phyloP scores from a whole-genome alignment of 2,888 invertebrate genomes.

The Callimorpha dominula region DNA sequence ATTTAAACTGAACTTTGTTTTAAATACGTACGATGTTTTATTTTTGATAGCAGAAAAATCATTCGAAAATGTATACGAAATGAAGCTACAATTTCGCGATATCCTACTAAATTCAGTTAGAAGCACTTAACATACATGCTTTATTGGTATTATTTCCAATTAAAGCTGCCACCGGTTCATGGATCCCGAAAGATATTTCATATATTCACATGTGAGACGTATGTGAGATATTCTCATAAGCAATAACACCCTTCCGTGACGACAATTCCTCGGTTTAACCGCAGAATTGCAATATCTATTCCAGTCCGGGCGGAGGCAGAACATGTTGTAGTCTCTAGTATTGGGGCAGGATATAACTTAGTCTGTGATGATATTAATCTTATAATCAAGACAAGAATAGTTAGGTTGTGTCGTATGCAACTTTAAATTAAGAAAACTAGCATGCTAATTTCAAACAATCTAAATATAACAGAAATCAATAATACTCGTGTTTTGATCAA shows the following conservation, averaged over 20 bases:
- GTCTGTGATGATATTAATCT: background rate
- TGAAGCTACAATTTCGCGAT: background rate
- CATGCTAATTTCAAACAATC: no score
- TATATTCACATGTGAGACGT: conserved; percentile 34
- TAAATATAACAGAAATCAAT: no score
- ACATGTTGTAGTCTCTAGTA: conserved; percentile 54
- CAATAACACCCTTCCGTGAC: conserved; percentile 39
- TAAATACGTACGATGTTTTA: background rate
- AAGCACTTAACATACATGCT: conserved; percentile 23
- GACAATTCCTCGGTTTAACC: conserved; percentile 38
- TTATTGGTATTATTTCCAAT: conserved; percentile 37
- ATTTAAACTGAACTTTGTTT: background rate
- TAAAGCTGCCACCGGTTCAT: conserved; percentile 29
- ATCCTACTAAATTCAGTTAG: conserved; percentile 22
- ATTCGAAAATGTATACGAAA: background rate
- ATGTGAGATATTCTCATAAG: conserved; percentile 30
- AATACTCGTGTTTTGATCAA: no score
- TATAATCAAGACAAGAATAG: background rate
- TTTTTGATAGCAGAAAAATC: background rate
- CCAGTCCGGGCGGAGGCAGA: conserved; percentile 52
- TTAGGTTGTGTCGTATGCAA: no score
- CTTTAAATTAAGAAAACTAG: no score
- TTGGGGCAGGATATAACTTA: background rate
- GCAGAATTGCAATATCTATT: conserved; percentile 54
- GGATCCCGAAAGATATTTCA: conserved; percentile 22